Conservation (phyloP, 2,113 vertebrate genomes). For the Echinops telfairi region DNA sequence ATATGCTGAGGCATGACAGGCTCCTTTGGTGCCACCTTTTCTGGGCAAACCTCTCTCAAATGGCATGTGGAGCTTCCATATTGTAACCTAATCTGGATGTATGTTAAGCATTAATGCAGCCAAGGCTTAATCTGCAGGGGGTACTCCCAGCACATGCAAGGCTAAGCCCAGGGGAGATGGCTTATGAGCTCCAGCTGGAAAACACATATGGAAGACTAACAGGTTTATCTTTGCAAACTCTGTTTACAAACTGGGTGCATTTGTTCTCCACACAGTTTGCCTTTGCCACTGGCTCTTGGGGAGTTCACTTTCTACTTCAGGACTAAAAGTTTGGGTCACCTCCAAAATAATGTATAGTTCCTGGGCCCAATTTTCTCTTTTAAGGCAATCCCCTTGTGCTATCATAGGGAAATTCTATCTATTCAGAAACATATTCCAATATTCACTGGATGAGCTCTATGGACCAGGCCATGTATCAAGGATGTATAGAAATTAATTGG, state of each 20-base stretch:
- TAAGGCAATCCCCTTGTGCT: slow-evolving; percentile 62
- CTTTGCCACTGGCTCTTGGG: slow-evolving; percentile 79
- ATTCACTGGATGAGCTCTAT: background rate
- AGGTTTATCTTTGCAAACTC: slow-evolving; percentile 86
- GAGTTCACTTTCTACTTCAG: slow-evolving; percentile 74
- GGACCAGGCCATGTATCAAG: background rate
- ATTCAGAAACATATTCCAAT: slow-evolving; percentile 8
- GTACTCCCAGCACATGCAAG: slow-evolving; percentile 60
- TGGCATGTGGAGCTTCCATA: slow-evolving; percentile 29
- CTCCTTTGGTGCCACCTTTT: slow-evolving; percentile 33
- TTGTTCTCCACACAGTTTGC: slow-evolving; percentile 85
- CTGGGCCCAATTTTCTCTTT: slow-evolving; percentile 64
- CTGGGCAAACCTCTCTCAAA: background rate
- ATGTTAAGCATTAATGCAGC: slow-evolving; percentile 53
- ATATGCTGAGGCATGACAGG: background rate
- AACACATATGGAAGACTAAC: slow-evolving; percentile 84
- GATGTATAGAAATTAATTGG: background rate
- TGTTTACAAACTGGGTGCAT: slow-evolving; percentile 87
- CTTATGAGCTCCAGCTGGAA: slow-evolving; percentile 86
- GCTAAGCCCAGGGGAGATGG: slow-evolving; percentile 80
- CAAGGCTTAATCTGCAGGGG: slow-evolving; percentile 67
- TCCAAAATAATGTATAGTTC: slow-evolving; percentile 62
- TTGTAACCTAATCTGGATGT: slow-evolving; percentile 66
- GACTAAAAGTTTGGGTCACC: slow-evolving; percentile 63
- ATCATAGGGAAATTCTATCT: background rate